Conservation (phyloP, 2,797 vertebrate species). For the Eulemur albifrons region DNA sequence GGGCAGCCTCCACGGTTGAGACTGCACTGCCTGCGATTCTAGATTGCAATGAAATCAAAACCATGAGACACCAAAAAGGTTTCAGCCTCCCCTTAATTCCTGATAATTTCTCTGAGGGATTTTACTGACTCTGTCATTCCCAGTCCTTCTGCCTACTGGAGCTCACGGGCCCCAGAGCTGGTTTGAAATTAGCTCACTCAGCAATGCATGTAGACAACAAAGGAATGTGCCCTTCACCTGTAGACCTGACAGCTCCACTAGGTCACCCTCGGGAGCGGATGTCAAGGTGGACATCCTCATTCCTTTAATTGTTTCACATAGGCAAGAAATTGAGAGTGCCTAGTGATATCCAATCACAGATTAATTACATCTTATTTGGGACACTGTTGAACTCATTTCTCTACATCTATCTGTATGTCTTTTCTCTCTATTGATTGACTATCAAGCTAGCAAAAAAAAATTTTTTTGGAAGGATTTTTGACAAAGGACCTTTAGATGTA, state of each 20-base stretch:
- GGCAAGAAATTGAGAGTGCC: neutral
- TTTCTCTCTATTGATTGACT: neutral
- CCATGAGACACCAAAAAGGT: neutral
- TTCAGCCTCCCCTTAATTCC: neutral
- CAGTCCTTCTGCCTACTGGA: neutral
- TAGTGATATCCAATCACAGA: neutral
- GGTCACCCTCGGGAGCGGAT: neutral
- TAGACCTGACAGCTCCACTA: neutral
- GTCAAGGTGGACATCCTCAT: neutral
- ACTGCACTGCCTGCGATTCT: neutral
- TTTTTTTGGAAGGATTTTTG: neutral
- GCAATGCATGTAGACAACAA: neutral
- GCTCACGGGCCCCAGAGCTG: neutral
- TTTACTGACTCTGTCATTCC: neutral
- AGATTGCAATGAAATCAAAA: neutral
- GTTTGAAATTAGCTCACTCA: constrained; percentile 44
- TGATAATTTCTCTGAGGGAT: neutral
- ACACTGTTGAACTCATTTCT: neutral
- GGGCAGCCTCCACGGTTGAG: neutral
- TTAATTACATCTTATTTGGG: neutral
- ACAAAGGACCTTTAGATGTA: neutral
- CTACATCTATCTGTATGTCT: neutral
- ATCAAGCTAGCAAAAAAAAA: neutral
- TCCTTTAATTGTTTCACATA: neutral
- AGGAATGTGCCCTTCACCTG: neutral